These are phyloP conservation scores for Eciton burchellii DNA, from an alignment of 1,140 invertebrate species.

Conservation along the genomic window DNA sequence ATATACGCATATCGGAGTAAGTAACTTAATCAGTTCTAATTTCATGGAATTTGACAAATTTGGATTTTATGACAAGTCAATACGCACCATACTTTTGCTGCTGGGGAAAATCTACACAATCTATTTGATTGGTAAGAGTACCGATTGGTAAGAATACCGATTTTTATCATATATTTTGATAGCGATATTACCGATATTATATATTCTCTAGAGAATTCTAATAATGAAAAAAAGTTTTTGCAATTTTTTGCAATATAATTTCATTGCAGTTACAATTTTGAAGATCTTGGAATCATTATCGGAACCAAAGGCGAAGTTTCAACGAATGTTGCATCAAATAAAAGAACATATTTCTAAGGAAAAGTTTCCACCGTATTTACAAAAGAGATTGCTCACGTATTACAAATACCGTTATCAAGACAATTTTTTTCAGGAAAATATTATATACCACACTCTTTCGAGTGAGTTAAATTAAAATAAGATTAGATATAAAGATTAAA, in stretches of 20 bases:
- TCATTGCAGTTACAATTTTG: conserved; percentile 73
- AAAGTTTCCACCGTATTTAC: conserved; percentile 69
- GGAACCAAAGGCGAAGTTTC: conserved; percentile 77
- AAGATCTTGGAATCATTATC: conserved; percentile 72
- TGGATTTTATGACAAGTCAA: conserved; percentile 67
- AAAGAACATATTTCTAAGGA: conserved; percentile 76
- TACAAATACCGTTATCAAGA: conserved; percentile 79
- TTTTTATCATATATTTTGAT: no score
- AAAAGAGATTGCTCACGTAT: conserved; percentile 73
- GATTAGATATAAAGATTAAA: background rate
- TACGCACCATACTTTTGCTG: conserved; percentile 73
- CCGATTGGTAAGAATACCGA: no score
- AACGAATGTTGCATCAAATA: conserved; percentile 73
- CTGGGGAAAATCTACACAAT: conserved; percentile 74
- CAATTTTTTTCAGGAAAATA: conserved; percentile 77
- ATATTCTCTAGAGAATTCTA: background rate
- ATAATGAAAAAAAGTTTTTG: conserved; percentile 1
- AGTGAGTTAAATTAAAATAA: conserved; percentile 62
- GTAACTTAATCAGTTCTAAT: conserved; percentile 74
- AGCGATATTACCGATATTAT: conserved; percentile 4
- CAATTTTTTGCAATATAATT: background rate
- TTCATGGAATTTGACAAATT: conserved; percentile 69
- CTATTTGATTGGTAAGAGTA: conserved; percentile 78
- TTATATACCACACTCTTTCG: conserved; percentile 74
- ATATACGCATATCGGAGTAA: conserved; percentile 75